These are phyloP conservation scores for Coreius guichenoti DNA, from an alignment of 2,797 vertebrate genomes.

Conservation along the genomic window DNA sequence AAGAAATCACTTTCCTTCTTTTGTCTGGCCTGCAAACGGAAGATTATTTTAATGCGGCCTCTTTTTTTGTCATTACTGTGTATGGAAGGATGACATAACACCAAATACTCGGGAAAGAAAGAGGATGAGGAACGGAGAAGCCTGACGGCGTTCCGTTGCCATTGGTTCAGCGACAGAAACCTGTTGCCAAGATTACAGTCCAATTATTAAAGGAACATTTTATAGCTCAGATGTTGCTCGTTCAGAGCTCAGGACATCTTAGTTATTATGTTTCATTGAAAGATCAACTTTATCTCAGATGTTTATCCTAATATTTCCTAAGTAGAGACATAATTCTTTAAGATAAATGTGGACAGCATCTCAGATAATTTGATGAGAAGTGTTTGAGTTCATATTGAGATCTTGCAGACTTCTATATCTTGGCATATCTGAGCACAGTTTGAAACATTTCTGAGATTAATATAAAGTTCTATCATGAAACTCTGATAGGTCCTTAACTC, in stretches of 20 bases:
- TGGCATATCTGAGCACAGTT: background rate
- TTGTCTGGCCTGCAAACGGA: slow-evolving; percentile 63
- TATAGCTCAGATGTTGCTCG: background rate
- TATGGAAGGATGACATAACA: slow-evolving; percentile 55
- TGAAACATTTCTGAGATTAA: too few species aligned
- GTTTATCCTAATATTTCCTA: background rate
- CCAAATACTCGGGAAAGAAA: slow-evolving; percentile 55
- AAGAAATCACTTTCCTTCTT: slow-evolving; percentile 62
- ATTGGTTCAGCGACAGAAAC: slow-evolving; percentile 26
- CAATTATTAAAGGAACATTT: background rate
- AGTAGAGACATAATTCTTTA: background rate
- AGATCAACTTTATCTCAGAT: background rate
- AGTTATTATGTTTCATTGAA: background rate
- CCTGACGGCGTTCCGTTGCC: slow-evolving; percentile 20
- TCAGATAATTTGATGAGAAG: background rate
- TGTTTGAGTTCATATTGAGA: background rate
- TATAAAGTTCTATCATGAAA: background rate
- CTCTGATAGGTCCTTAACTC: background rate
- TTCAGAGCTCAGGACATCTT: background rate
- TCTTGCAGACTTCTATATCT: background rate
- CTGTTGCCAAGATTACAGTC: slow-evolving; percentile 13
- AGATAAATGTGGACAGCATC: background rate
- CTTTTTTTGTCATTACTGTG: slow-evolving; percentile 60
- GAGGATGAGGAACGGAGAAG: slow-evolving; percentile 48
- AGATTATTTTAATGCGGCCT: slow-evolving; percentile 68